Conservation (phyloP, 2,113 vertebrate species). For the Aegithalos caudatus region DNA sequence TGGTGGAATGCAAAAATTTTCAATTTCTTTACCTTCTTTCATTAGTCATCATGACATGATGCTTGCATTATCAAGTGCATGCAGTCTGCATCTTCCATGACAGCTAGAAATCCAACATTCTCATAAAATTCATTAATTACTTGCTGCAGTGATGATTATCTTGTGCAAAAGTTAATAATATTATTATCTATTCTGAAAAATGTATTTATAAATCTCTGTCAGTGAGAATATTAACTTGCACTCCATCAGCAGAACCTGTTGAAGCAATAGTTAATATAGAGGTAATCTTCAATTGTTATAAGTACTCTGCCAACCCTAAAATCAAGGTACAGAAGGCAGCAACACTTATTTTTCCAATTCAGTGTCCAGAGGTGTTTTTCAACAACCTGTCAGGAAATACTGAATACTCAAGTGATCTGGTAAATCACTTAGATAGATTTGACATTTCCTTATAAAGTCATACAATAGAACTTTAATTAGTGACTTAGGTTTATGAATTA, state of each 20-base stretch:
- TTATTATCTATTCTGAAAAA: conserved; percentile 39
- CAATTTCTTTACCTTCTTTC: conserved; percentile 64
- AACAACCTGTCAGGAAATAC: conserved; percentile 17
- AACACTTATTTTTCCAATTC: conserved; percentile 49
- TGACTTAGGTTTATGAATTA: not conserved
- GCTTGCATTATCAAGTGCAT: conserved; percentile 23
- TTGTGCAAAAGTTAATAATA: conserved; percentile 43
- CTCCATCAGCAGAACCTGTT: conserved; percentile 39
- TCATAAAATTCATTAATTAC: conserved; percentile 54
- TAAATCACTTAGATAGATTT: not conserved
- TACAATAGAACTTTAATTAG: not conserved
- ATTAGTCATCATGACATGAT: conserved; percentile 68
- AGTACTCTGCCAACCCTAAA: conserved; percentile 48
- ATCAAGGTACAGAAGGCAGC: conserved; percentile 26
- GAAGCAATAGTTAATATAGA: conserved; percentile 35
- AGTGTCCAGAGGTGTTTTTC: conserved; percentile 46
- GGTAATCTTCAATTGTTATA: conserved; percentile 37
- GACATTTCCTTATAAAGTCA: not conserved
- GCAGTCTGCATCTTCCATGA: conserved; percentile 44
- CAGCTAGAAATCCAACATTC: conserved; percentile 52
- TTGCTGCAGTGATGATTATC: conserved; percentile 27
- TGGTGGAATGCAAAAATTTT: conserved; percentile 48
- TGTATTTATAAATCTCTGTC: conserved; percentile 19
- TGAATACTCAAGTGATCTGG: not conserved
- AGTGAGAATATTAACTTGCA: conserved; percentile 9